Evolutionary conservation across 2,113 vertebrate species (phyloP).

Genomic region (Pseudorectes ferrugineus): DNA sequence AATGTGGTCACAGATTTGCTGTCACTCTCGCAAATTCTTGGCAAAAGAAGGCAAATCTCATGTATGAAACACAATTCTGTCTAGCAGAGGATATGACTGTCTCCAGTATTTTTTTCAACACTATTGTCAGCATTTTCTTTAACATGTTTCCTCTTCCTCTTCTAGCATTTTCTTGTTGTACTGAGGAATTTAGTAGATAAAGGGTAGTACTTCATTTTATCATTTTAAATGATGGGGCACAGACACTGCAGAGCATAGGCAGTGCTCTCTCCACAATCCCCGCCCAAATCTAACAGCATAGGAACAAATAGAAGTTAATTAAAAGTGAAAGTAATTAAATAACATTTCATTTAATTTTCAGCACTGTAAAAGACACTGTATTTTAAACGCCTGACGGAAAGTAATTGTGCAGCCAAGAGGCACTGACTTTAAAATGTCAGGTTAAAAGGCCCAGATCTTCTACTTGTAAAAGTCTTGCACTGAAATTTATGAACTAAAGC

Average conservation of each 20-base stretch:
- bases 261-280: not conserved
- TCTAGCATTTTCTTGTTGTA: not conserved
- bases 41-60: conserved; percentile 4
- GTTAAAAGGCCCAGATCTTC: not conserved
- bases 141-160: not conserved
- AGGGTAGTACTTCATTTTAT: not conserved
- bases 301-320: not conserved
- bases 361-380: not conserved
- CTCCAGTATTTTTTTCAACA: not conserved
- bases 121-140: not conserved
- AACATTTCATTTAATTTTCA: not conserved
- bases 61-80: not conserved
- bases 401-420: not conserved
- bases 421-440: not conserved
- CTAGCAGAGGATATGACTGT: not conserved
- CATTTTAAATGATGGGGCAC: not conserved
- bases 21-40: not conserved
- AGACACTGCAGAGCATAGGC: not conserved
- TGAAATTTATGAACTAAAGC: not conserved
- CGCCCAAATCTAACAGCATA: not conserved
- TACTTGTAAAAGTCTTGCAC: not conserved
- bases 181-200: not conserved
- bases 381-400: not conserved
- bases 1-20: not conserved
- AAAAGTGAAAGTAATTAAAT: not conserved